A percentile compares a stretch with the other conserved stretches of the same genome.
phyloP scores from a whole-genome alignment of 2,888 invertebrate genomes.

The Leptopilina drosophilae region DNA sequence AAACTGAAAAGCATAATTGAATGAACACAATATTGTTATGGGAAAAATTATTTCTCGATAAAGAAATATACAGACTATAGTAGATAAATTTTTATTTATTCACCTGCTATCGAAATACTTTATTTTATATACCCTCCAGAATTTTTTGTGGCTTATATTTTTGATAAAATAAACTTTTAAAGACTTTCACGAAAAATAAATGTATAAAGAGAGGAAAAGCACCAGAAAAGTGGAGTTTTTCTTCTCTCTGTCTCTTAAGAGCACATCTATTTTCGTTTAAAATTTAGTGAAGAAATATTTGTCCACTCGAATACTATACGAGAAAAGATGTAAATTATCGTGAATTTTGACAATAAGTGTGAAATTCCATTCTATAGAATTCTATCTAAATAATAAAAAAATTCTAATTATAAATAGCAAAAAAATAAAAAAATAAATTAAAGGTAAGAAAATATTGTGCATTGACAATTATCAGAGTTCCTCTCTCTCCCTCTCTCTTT shows the following conservation, averaged over 20 bases:
- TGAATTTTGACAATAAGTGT: background rate
- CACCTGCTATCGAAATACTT: constrained; percentile 48
- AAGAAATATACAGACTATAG: too few species aligned
- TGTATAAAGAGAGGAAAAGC: background rate
- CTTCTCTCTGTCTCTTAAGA: background rate
- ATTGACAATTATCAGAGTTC: too few species aligned
- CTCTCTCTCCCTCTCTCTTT: too few species aligned
- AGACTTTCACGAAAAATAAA: background rate
- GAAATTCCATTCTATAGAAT: too few species aligned
- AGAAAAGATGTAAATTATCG: background rate
- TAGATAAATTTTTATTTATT: constrained; percentile 43
- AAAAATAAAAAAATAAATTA: too few species aligned
- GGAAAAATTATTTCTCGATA: background rate
- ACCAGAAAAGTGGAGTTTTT: background rate
- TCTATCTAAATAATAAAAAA: too few species aligned
- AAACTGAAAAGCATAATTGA: too few species aligned
- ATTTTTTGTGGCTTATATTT: background rate
- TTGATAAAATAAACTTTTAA: constrained; percentile 17
- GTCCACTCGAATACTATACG: background rate
- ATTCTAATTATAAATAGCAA: too few species aligned
- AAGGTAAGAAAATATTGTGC: too few species aligned
- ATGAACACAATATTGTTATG: too few species aligned
- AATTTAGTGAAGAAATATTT: background rate
- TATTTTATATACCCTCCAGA: constrained; percentile 6
- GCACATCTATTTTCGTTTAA: background rate